Evolutionary conservation across 2,113 vertebrate genomes (phyloP), one percentile per base, ranked within the genome.

Genomic region (Cottus gobio): DNA sequence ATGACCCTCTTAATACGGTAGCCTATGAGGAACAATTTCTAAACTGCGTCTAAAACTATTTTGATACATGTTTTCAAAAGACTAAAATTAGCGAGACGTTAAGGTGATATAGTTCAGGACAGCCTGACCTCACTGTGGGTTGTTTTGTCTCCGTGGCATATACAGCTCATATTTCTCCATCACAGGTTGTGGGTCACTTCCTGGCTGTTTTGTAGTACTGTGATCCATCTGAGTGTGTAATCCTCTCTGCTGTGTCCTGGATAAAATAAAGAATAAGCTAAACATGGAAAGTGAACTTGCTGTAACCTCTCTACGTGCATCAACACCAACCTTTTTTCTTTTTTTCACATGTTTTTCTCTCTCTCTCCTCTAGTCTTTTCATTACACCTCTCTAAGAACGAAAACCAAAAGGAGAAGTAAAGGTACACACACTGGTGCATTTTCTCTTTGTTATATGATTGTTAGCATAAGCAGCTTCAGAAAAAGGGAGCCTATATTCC

Each of bases 381-480:
- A 96, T 92, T 96, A 96, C 88, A 95, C 96, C 88, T 97, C 97
- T 82, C 90, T 96, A 94, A 96, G 96, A 94, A 95, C 95, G 67
- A 98, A 97, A 96, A 95, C 94, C 95, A 97, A 95, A 94, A 97
- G 95, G 94, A 96, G 96, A 95, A 95, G 95, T 85, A 96, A 96
- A 96, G 97, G 96, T 98, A 94, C 88, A 69, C 1, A 20, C 7
- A 4, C 13, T n/a, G 3, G 9, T 81, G n/a, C 44, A 12, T 34
- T 48, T 52, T 39, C 15, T 76, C 7, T 72, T 34, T 52, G 4
- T 3, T 34, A 16, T 60, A 20, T n/a, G 12, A n/a, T 39, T 67
- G 34, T 37, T 26, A 18, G 30, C 15, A 67, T 18, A 16, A 3
- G 54, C n/a, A 28, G 18, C n/a, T 44, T 28, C 2, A 48, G 5